Conservation (phyloP, 2,797 vertebrate genomes). For the Toxotes lorentzi region DNA sequence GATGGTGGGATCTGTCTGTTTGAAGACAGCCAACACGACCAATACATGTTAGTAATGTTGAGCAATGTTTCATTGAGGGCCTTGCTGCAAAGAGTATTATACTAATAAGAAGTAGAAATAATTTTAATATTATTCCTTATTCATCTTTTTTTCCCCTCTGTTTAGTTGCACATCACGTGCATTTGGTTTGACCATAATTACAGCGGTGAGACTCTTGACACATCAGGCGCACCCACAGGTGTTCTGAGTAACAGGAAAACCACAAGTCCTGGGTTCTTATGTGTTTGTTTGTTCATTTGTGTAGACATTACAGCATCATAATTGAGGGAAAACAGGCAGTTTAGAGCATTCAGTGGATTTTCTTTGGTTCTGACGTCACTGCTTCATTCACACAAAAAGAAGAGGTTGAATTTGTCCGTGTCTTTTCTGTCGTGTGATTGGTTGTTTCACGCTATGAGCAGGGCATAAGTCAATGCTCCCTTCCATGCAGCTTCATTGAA, state of each 20-base stretch:
- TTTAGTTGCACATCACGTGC: slow-evolving; percentile 26
- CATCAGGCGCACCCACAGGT: slow-evolving; percentile 58
- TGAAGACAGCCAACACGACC: not conserved
- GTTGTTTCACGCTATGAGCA: slow-evolving; percentile 53
- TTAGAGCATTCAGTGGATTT: slow-evolving; percentile 54
- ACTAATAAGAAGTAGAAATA: not conserved
- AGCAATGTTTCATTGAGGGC: not conserved
- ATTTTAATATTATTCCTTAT: too few species aligned
- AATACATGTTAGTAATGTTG: not conserved
- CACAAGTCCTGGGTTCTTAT: slow-evolving; percentile 20
- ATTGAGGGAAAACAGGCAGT: slow-evolving; percentile 59
- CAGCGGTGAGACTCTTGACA: slow-evolving; percentile 56
- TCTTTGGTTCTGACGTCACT: slow-evolving; percentile 47
- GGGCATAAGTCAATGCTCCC: slow-evolving; percentile 67
- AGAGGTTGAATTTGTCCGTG: slow-evolving; percentile 52
- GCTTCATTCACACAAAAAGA: slow-evolving; percentile 56
- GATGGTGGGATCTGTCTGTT: not conserved
- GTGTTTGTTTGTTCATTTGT: slow-evolving; percentile 56
- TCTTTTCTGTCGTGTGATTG: slow-evolving; percentile 73
- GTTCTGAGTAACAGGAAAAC: slow-evolving; percentile 61
- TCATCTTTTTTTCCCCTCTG: not conserved
- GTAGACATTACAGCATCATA: slow-evolving; percentile 77
- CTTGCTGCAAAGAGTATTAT: not conserved
- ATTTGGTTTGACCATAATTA: slow-evolving; percentile 64
- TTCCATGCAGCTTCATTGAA: slow-evolving; percentile 42